Percentiles rank a stretch among this genome's conserved stretches.
These are phyloP conservation scores for Rutpela maculata DNA, from an alignment of 2,888 invertebrate genomes.

Conservation along the genomic window DNA sequence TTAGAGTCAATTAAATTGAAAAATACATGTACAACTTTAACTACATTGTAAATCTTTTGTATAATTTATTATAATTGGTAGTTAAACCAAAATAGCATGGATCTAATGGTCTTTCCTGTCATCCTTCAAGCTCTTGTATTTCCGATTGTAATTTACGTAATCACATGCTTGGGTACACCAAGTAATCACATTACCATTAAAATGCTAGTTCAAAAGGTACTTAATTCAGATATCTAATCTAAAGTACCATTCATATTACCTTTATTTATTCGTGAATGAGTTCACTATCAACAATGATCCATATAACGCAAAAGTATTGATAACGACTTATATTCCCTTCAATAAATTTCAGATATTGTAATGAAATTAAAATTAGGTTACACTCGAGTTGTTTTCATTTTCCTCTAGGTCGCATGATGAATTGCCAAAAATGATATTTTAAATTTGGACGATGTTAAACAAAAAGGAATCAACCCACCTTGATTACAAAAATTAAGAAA, in stretches of 20 bases:
- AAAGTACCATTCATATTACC: conserved; percentile 16
- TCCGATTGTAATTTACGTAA: conserved; percentile 51
- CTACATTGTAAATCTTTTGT: conserved; percentile 18
- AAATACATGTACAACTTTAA: not conserved
- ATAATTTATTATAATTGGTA: conserved; percentile 42
- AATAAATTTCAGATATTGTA: too few relatives aligned
- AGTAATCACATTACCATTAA: conserved; percentile 44
- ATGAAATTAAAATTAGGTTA: too few relatives aligned
- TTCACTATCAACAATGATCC: not conserved
- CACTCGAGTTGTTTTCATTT: too few relatives aligned
- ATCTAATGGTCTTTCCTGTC: conserved; percentile 50
- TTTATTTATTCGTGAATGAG: conserved; percentile 33
- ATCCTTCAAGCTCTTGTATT: conserved; percentile 48
- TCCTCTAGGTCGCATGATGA: too few relatives aligned
- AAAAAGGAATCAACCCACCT: too few relatives aligned
- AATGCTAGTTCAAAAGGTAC: conserved; percentile 31
- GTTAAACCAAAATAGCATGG: conserved; percentile 46
- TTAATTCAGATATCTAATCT: conserved; percentile 33
- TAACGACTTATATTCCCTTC: too few relatives aligned
- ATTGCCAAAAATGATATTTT: too few relatives aligned
- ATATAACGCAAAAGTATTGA: too few relatives aligned
- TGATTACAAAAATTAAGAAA: too few relatives aligned
- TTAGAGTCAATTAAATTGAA: conserved; percentile 1
- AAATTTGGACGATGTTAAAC: too few relatives aligned
- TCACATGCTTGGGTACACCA: conserved; percentile 47